Evolutionary conservation across 2,888 invertebrate species (phyloP).

Genomic region (Amblyjoppa fuscipennis): DNA sequence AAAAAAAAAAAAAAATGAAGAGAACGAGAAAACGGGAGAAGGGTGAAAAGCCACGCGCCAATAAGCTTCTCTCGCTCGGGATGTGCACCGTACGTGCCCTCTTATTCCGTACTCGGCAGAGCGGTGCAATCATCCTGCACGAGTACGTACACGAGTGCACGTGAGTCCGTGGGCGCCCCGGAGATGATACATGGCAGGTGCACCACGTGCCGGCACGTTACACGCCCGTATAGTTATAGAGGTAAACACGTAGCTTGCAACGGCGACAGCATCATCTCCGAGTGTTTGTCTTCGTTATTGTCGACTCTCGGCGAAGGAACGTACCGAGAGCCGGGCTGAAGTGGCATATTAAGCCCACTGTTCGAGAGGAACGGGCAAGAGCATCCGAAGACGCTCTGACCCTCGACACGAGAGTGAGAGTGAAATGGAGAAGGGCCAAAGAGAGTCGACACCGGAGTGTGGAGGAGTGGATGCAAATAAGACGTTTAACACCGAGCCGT

Average conservation of each 20-base stretch:
- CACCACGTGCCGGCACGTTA: slow-evolving; percentile 27
- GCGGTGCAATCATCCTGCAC: slow-evolving; percentile 53
- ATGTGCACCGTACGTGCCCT: slow-evolving; percentile 30
- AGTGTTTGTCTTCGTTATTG: slow-evolving; percentile 53
- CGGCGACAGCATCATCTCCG: not conserved
- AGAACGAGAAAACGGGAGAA: slow-evolving; percentile 11
- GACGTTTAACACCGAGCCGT: slow-evolving; percentile 35
- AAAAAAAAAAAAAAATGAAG: not conserved
- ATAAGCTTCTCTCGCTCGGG: slow-evolving; percentile 14
- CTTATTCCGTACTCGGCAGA: slow-evolving; percentile 45
- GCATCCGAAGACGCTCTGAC: slow-evolving; percentile 32
- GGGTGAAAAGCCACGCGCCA: slow-evolving; percentile 30
- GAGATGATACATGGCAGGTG: slow-evolving; percentile 19
- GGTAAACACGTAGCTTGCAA: not conserved
- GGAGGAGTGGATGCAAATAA: slow-evolving; percentile 60
- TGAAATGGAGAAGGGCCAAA: slow-evolving; percentile 30
- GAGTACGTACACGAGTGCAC: slow-evolving; percentile 43
- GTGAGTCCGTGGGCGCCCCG: slow-evolving; percentile 28
- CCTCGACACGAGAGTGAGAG: slow-evolving; percentile 52
- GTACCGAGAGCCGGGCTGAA: not conserved
- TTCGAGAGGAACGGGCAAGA: slow-evolving; percentile 25
- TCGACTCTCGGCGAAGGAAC: slow-evolving; percentile 7
- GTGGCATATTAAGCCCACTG: slow-evolving; percentile 16
- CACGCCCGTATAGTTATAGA: not conserved
- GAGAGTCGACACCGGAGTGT: slow-evolving; percentile 15